These are phyloP conservation scores for Lindbergichthys nudifrons DNA, from an alignment of 2,797 vertebrate genomes.

Conservation along the genomic window DNA sequence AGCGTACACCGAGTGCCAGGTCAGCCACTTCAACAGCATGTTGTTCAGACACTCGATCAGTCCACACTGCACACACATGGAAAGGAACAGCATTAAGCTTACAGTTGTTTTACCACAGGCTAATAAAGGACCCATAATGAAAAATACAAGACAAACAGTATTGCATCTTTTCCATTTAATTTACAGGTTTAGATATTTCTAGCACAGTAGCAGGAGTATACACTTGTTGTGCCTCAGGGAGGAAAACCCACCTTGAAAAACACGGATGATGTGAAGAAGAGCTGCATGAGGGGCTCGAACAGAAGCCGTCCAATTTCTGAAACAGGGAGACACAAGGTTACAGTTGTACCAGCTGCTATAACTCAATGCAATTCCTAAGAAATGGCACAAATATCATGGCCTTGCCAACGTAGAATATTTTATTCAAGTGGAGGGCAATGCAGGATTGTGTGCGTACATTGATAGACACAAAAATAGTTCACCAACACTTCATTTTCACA, in stretches of 20 bases:
- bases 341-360: background rate
- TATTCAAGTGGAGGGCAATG: background rate
- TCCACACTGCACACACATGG: conserved; percentile 85
- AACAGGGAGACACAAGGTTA: conserved; percentile 55
- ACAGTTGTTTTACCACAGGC: conserved; percentile 15
- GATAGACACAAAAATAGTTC: background rate
- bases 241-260: conserved; percentile 91
- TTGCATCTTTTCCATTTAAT: background rate
- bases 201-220: no score
- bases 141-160: conserved; percentile 15
- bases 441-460: background rate
- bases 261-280: conserved; percentile 92
- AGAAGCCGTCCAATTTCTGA: conserved; percentile 87
- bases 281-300: conserved; percentile 88
- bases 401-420: background rate
- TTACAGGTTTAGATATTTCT: conserved; percentile 6
- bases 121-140: background rate
- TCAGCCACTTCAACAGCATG: conserved; percentile 93
- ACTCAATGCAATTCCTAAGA: conserved; percentile 5
- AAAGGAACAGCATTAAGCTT: conserved; percentile 3
- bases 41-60: conserved; percentile 90
- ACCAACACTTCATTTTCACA: background rate
- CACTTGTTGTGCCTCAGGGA: background rate
- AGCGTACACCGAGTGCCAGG: conserved; percentile 83
- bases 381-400: background rate